phyloP scores from a whole-genome alignment of 2,888 invertebrate genomes.

The Argyresthia albistria region DNA sequence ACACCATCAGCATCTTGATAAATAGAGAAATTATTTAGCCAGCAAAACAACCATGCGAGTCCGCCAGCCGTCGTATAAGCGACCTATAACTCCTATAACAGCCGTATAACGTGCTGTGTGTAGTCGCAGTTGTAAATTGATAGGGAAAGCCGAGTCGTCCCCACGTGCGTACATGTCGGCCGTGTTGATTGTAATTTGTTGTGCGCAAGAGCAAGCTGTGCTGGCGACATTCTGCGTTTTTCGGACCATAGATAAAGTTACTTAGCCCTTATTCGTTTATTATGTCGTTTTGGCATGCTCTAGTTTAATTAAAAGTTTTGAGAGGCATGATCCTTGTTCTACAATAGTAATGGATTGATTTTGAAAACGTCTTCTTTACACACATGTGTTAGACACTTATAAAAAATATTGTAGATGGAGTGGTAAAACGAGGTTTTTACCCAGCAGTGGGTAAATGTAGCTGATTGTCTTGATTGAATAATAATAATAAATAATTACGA shows the following conservation, averaged over 20 bases:
- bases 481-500: too few species aligned
- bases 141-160: slow-evolving; percentile 43
- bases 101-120: slow-evolving; percentile 14
- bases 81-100: not conserved
- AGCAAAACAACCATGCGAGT: slow-evolving; percentile 44
- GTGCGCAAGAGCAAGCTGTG: slow-evolving; percentile 51
- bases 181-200: slow-evolving; percentile 71
- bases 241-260: too few species aligned
- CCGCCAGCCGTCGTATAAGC: slow-evolving; percentile 2
- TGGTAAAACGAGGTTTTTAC: too few species aligned
- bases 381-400: too few species aligned
- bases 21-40: slow-evolving; percentile 62
- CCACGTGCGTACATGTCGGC: slow-evolving; percentile 62
- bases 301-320: too few species aligned
- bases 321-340: too few species aligned
- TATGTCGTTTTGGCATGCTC: too few species aligned
- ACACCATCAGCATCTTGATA: not conserved
- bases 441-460: too few species aligned
- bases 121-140: slow-evolving; percentile 54
- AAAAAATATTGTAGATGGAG: too few species aligned
- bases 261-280: too few species aligned
- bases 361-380: too few species aligned
- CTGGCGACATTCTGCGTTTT: slow-evolving; percentile 31
- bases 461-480: too few species aligned
- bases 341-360: not conserved